Evolutionary conservation across 2,797 vertebrate species (phyloP).

Genomic region (Adelosebastes latens): DNA sequence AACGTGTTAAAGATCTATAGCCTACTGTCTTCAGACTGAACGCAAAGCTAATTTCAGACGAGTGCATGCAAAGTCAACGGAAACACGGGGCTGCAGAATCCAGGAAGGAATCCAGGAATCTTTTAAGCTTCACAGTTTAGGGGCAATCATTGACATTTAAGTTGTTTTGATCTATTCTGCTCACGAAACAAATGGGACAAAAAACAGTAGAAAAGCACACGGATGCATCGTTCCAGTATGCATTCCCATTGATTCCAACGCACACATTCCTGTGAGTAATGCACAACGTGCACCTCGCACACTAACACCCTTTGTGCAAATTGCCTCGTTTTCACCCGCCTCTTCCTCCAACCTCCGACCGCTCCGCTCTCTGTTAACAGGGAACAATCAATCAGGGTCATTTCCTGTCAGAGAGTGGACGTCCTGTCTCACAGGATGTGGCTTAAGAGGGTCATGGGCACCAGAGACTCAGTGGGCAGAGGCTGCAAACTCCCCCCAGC

Average conservation of each 20-base stretch:
- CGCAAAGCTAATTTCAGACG: no score
- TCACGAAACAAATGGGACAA: background rate
- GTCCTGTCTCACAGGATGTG: constrained; percentile 73
- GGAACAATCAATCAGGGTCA: constrained; percentile 63
- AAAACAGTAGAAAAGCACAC: background rate
- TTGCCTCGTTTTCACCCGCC: constrained; percentile 54
- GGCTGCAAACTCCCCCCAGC: background rate
- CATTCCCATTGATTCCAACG: background rate
- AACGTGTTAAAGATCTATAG: background rate
- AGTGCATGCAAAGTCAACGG: background rate
- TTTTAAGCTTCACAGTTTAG: background rate
- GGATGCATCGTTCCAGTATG: background rate
- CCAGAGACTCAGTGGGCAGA: constrained; percentile 30
- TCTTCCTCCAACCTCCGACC: constrained; percentile 35
- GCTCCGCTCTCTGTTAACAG: constrained; percentile 48
- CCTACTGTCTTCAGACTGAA: background rate
- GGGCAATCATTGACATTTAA: background rate
- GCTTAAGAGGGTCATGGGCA: constrained; percentile 55
- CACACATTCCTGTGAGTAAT: background rate
- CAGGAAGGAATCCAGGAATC: background rate
- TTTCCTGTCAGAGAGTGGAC: constrained; percentile 70
- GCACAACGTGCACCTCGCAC: constrained; percentile 10
- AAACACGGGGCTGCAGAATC: background rate
- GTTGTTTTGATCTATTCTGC: background rate
- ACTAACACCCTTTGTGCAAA: constrained; percentile 50